These are phyloP conservation scores for Himalopsyche tibetana DNA, from an alignment of 2,888 invertebrate genomes.

Conservation along the genomic window DNA sequence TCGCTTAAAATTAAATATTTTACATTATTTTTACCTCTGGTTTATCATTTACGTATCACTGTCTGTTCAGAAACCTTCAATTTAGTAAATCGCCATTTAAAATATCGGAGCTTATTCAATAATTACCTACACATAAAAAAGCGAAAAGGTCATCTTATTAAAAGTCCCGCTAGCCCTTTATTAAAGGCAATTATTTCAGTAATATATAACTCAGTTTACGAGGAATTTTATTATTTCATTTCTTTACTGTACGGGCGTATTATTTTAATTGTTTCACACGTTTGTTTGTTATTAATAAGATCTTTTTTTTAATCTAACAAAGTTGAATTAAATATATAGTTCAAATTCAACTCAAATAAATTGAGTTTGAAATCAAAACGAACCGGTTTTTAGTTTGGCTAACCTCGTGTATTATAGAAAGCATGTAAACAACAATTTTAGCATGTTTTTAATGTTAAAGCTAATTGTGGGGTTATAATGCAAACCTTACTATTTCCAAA, in stretches of 20 bases:
- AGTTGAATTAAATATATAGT: too few relatives aligned
- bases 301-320: too few relatives aligned
- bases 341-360: too few relatives aligned
- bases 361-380: too few relatives aligned
- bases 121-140: slow-evolving; percentile 21
- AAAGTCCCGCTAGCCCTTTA: slow-evolving; percentile 49
- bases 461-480: too few relatives aligned
- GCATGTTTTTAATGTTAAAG: too few relatives aligned
- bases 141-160: slow-evolving; percentile 46
- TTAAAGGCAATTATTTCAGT: slow-evolving; percentile 53
- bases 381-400: too few relatives aligned
- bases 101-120: slow-evolving; percentile 32
- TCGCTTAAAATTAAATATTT: not conserved
- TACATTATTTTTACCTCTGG: not conserved
- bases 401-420: too few relatives aligned
- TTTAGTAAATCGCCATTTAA: not conserved
- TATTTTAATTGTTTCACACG: not conserved
- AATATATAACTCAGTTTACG: slow-evolving; percentile 48
- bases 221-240: not conserved
- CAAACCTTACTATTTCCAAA: too few relatives aligned
- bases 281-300: too few relatives aligned
- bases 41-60: not conserved
- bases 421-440: too few relatives aligned
- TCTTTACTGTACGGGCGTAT: not conserved
- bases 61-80: not conserved